phyloP scores from a whole-genome alignment of 2,113 vertebrate genomes.

The Mobula birostris region DNA sequence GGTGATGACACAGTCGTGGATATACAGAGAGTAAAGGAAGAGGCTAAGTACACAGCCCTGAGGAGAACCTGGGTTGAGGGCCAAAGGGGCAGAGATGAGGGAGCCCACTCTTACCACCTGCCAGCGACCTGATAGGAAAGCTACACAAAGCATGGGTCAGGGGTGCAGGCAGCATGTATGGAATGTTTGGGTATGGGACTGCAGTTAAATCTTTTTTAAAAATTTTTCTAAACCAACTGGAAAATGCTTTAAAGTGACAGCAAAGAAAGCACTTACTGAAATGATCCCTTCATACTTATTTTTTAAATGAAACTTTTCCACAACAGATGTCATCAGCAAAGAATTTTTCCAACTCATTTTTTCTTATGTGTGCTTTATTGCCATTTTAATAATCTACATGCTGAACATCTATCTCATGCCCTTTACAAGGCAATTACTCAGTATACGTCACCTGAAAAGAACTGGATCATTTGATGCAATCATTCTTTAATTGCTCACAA shows the following conservation, averaged over 20 bases:
- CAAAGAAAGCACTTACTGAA: not conserved
- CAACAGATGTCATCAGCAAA: not conserved
- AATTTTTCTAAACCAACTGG: not conserved
- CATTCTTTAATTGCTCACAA: conserved; percentile 75
- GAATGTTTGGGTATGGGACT: no score
- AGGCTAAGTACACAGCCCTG: no score
- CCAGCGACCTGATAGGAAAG: no score
- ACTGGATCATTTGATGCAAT: conserved; percentile 59
- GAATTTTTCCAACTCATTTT: not conserved
- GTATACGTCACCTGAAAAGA: not conserved
- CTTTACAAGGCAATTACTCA: not conserved
- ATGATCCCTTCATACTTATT: not conserved
- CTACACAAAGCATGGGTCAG: no score
- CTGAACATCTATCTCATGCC: not conserved
- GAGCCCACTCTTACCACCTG: no score
- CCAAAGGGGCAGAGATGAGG: no score
- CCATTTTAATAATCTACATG: not conserved
- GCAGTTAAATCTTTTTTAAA: not conserved
- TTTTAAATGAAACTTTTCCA: not conserved
- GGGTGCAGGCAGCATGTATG: no score
- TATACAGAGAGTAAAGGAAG: no score
- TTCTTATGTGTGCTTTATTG: not conserved
- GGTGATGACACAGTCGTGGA: no score
- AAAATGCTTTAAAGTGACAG: not conserved
- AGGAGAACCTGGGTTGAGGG: no score